phyloP scores from a whole-genome alignment of 1,140 invertebrate genomes.

The Tachypleus tridentatus region DNA sequence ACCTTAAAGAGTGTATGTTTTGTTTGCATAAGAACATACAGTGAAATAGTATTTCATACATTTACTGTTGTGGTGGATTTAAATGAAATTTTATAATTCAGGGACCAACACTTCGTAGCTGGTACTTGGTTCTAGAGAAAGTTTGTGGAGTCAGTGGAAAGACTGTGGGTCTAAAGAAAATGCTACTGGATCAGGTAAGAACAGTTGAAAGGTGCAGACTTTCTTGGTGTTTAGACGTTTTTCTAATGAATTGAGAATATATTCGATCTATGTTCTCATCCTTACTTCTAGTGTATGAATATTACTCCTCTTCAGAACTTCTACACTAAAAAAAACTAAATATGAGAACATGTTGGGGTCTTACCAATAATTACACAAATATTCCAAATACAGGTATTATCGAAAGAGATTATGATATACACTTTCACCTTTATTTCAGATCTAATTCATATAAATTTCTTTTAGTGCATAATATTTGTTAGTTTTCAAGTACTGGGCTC shows the following conservation, averaged over 20 bases:
- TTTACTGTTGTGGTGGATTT: too few species aligned
- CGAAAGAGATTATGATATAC: too few species aligned
- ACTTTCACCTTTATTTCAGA: too few species aligned
- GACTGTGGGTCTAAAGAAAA: slow-evolving; percentile 2
- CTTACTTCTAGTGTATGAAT: too few species aligned
- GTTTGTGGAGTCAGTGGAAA: neutral
- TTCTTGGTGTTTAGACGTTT: neutral
- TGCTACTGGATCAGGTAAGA: slow-evolving; percentile 5
- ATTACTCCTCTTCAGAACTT: too few species aligned
- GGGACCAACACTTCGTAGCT: neutral
- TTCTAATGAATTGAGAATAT: neutral
- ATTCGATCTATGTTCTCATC: neutral
- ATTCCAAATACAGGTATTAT: neutral
- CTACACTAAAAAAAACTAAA: neutral
- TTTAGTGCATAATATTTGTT: too few species aligned
- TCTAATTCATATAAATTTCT: too few species aligned
- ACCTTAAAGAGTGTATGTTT: too few species aligned
- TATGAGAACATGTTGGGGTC: neutral
- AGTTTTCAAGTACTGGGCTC: too few species aligned
- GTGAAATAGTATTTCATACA: too few species aligned
- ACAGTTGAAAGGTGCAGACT: neutral
- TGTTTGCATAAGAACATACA: too few species aligned
- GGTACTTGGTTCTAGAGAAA: slow-evolving; percentile 1
- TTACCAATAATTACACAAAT: neutral
- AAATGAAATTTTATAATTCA: too few species aligned